These are phyloP conservation scores for Microdon myrmicae DNA, from an alignment of 2,888 invertebrate genomes.

Conservation along the genomic window DNA sequence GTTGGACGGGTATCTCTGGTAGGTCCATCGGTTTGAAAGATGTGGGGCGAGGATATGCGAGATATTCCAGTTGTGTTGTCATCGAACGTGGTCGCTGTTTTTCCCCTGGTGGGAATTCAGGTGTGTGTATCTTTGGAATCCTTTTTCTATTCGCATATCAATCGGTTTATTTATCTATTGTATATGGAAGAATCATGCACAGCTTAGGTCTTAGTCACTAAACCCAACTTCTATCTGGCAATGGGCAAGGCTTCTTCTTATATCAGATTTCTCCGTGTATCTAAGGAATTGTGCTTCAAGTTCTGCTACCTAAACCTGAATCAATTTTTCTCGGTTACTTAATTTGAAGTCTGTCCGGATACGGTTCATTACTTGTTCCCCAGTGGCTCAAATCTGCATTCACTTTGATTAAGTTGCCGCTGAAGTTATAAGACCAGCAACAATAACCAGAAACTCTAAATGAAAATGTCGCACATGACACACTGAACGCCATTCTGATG, in stretches of 20 bases:
- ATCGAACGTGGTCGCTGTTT: conserved; percentile 25
- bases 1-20: conserved; percentile 5
- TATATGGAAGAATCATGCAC: conserved; percentile 17
- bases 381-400: conserved; percentile 2
- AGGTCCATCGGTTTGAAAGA: too few species aligned
- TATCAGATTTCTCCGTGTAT: conserved; percentile 10
- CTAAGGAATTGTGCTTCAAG: conserved; percentile 12
- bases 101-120: conserved; percentile 49
- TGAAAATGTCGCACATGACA: conserved; percentile 28
- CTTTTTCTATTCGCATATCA: conserved; percentile 25
- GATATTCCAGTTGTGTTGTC: conserved; percentile 45
- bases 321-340: background rate
- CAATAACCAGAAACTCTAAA: conserved; percentile 18
- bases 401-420: conserved; percentile 12
- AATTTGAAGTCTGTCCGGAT: background rate
- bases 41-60: conserved; percentile 19
- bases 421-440: conserved; percentile 14
- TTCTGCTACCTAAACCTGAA: background rate
- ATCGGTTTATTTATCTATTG: conserved; percentile 30
- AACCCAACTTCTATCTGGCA: conserved; percentile 7
- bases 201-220: conserved; percentile 18
- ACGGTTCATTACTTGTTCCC: background rate
- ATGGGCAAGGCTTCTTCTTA: conserved; percentile 16
- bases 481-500: conserved; percentile 22
- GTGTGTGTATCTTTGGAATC: conserved; percentile 43